phyloP scores from a whole-genome alignment of 2,888 invertebrate species.

The Leptarthrus brevirostris region DNA sequence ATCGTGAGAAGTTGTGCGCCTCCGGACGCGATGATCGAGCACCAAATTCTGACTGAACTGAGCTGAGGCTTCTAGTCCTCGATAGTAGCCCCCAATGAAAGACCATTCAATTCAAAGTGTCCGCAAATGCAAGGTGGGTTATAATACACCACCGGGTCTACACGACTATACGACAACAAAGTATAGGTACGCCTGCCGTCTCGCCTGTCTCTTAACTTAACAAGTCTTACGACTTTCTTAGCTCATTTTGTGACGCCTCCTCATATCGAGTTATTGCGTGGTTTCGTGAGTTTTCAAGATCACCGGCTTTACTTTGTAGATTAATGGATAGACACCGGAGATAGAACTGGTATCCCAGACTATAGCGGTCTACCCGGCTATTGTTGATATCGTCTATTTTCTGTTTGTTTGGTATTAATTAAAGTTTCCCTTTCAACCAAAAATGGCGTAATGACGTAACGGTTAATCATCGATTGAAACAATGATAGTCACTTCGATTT shows the following conservation, averaged over 20 bases:
- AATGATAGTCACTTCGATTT: not conserved
- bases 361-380: not conserved
- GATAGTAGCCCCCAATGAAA: slow-evolving; percentile 46
- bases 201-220: slow-evolving; percentile 42
- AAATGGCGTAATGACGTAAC: not conserved
- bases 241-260: slow-evolving; percentile 50
- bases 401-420: not conserved
- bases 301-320: slow-evolving; percentile 31
- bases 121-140: slow-evolving; percentile 31
- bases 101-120: slow-evolving; percentile 49
- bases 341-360: not conserved
- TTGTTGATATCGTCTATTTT: not conserved
- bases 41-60: slow-evolving; percentile 67
- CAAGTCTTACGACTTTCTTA: slow-evolving; percentile 20
- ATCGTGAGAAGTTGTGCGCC: slow-evolving; percentile 27
- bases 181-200: slow-evolving; percentile 44
- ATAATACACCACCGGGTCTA: not conserved
- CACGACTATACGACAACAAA: slow-evolving; percentile 16
- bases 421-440: slow-evolving; percentile 8
- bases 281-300: slow-evolving; percentile 51
- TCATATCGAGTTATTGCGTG: slow-evolving; percentile 47
- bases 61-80: slow-evolving; percentile 45
- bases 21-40: slow-evolving; percentile 65
- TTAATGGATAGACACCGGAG: not conserved
- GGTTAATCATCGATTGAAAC: not conserved